Conservation (phyloP, 64 coral and sea anemone genomes). For the Dendronephthya gigantea region DNA sequence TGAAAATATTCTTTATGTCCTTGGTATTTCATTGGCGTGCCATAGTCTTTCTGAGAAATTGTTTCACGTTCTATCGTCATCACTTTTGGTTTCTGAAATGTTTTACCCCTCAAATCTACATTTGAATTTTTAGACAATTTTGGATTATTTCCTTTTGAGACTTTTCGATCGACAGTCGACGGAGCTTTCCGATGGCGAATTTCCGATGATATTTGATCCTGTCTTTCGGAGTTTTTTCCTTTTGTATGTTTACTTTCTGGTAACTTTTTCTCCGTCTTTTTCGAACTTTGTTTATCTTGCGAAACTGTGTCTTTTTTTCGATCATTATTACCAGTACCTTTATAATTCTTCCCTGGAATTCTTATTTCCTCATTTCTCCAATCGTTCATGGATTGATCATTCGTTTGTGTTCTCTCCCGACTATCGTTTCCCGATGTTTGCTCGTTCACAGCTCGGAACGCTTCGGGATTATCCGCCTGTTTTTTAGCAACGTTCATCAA, state of each 20-base stretch:
- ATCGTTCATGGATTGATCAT: background rate
- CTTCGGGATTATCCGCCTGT: background rate
- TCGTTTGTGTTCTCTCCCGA: background rate
- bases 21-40: background rate
- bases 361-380: background rate
- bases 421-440: background rate
- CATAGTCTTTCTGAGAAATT: background rate
- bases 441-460: background rate
- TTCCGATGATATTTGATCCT: background rate
- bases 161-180: background rate
- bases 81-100: background rate
- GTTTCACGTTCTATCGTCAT: background rate
- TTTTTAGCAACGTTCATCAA: slow-evolving; percentile 12
- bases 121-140: background rate
- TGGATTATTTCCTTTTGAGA: background rate
- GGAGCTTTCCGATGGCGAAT: background rate
- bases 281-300: background rate
- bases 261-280: background rate
- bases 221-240: background rate
- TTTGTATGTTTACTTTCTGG: background rate
- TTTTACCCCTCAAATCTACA: background rate
- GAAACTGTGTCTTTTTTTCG: background rate
- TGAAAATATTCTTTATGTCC: background rate
- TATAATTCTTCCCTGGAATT: background rate
- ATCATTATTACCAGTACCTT: background rate